Evolutionary conservation across 2,113 vertebrate species (phyloP).

Genomic region (Sminthopsis crassicaudata): DNA sequence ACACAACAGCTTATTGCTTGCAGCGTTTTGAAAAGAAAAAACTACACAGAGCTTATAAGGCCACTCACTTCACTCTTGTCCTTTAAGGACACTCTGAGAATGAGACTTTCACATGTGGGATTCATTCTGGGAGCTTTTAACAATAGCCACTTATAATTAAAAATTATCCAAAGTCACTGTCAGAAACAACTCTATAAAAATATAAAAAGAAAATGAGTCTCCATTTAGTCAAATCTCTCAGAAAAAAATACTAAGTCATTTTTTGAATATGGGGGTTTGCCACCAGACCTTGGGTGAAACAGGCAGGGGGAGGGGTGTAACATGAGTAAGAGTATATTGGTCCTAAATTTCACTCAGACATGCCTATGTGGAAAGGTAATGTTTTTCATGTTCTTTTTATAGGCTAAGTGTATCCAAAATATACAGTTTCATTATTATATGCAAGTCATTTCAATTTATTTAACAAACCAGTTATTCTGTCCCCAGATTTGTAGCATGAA

Average conservation of each 20-base stretch:
- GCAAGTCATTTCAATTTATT: slow-evolving; percentile 53
- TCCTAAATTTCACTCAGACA: slow-evolving; percentile 55
- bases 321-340: not conserved
- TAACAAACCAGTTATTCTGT: slow-evolving; percentile 10
- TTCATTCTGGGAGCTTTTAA: slow-evolving; percentile 76
- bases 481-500: slow-evolving; percentile 9
- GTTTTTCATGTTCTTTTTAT: slow-evolving; percentile 62
- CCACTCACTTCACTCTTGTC: slow-evolving; percentile 7
- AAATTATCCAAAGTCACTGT: slow-evolving; percentile 75
- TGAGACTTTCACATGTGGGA: slow-evolving; percentile 67
- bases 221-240: not conserved
- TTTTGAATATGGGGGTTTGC: not conserved
- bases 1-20: slow-evolving; percentile 70
- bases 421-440: slow-evolving; percentile 9
- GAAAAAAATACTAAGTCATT: not conserved
- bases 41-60: slow-evolving; percentile 52
- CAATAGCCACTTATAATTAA: slow-evolving; percentile 75
- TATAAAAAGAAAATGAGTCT: not conserved
- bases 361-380: slow-evolving; percentile 62
- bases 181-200: slow-evolving; percentile 65
- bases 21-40: slow-evolving; percentile 74
- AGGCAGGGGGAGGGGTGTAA: not conserved
- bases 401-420: slow-evolving; percentile 39
- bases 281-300: not conserved
- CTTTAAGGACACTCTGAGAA: slow-evolving; percentile 62